Evolutionary conservation across 2,888 invertebrate species (phyloP), one percentile per base, ranked within the genome.

Genomic region (Athalia rosae): DNA sequence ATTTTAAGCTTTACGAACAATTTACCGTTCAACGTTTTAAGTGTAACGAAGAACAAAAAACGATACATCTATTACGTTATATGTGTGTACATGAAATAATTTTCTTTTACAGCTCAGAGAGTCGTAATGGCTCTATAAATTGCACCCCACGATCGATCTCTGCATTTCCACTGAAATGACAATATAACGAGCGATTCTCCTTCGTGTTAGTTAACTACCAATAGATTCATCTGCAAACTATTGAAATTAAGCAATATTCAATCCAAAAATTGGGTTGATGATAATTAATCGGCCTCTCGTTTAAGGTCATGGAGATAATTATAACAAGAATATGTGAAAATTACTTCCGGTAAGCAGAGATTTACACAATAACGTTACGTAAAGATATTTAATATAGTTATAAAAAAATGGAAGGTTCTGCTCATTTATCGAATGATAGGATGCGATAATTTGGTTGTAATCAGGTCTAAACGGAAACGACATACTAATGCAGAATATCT

Each of bases 101-200:
- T 53, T 11, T 53, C 71, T 71, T 50, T 71, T 71, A 43, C 43
- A 28, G 58, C 58, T 71, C 28, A 58, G 56, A 43, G 45, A 41
- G 45, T 58, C 13, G 15, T 71, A 71, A 56, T 58, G 45, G 43
- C 58, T 71, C 43, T 71, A 71, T 71, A 71, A 71, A 71, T 71
- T 71, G 45, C 9, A 58, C n/a, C 71, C 45, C 50, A n/a, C 53
- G 43, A 53, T 50, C 66, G 66, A 15, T 50, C 13, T 45, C 45
- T 71, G 43, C 45, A 28, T 13, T 45, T 58, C 45, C 13, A 45
- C 56, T 9, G 71, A 58, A 58, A 9, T 45, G 71, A 71, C 43
- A 45, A 28, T 13, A 5, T 8, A 45, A 58, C 43, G 58, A 71
- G 15, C 56, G 45, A 7, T 41, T 13, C 43, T 71, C 56, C 58